These are phyloP conservation scores for Cantharis rustica DNA, from an alignment of 2,888 invertebrate species.

Conservation along the genomic window DNA sequence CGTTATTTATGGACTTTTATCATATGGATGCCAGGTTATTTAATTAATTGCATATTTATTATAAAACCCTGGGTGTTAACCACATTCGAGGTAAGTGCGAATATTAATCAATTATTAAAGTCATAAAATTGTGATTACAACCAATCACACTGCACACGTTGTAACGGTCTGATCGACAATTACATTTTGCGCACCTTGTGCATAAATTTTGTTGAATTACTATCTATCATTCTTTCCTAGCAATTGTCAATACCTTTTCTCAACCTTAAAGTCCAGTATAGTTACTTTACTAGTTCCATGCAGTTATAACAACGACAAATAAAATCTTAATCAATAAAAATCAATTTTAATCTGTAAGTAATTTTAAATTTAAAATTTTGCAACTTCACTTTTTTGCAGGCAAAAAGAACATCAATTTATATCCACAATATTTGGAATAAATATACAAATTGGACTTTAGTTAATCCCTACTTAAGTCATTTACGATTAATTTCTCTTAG, in stretches of 20 bases:
- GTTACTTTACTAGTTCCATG: too few relatives aligned
- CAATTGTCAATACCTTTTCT: too few relatives aligned
- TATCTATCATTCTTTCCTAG: too few relatives aligned
- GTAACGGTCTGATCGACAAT: too few relatives aligned
- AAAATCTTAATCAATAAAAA: too few relatives aligned
- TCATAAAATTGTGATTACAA: too few relatives aligned
- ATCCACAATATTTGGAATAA: background rate
- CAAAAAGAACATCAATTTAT: background rate
- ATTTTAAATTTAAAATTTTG: background rate
- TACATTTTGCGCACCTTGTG: too few relatives aligned
- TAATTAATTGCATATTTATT: background rate
- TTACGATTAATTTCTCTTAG: constrained; percentile 33
- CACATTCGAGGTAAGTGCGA: background rate
- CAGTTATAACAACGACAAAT: too few relatives aligned
- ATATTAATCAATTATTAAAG: background rate
- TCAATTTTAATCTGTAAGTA: too few relatives aligned
- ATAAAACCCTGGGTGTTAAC: background rate
- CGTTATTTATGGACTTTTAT: background rate
- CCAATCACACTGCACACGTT: too few relatives aligned
- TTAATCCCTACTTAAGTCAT: constrained; percentile 15
- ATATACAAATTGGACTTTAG: background rate
- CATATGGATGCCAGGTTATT: background rate
- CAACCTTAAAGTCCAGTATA: too few relatives aligned
- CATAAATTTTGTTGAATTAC: too few relatives aligned
- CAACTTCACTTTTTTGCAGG: background rate